Percentiles rank a stretch among this genome's conserved stretches.
These are phyloP conservation scores for Theristicus caerulescens DNA, from an alignment of 2,113 vertebrate genomes.

Conservation along the genomic window DNA sequence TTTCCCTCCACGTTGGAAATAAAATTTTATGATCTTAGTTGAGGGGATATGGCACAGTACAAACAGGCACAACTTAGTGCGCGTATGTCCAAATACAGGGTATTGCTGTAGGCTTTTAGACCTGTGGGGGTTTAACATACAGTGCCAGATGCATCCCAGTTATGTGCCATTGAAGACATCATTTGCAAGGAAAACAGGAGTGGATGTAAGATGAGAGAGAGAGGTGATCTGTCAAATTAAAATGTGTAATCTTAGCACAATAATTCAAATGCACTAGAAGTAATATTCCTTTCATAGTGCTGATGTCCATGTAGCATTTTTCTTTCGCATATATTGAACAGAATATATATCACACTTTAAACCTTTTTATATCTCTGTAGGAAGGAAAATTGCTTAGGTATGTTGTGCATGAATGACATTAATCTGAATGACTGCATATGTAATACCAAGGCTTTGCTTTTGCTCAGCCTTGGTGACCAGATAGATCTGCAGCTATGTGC, in stretches of 20 bases:
- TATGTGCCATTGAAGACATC: neutral
- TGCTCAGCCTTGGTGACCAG: neutral
- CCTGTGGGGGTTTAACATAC: neutral
- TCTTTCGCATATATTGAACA: neutral
- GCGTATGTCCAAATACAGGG: neutral
- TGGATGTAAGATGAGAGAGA: neutral
- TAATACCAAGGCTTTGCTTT: neutral
- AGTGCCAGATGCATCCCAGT: neutral
- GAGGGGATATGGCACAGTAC: neutral
- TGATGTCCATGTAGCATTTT: neutral
- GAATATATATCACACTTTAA: neutral
- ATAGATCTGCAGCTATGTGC: neutral
- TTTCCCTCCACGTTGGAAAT: neutral
- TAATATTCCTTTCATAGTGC: neutral
- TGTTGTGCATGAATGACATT: neutral
- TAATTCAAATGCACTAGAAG: neutral
- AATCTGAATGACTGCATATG: neutral
- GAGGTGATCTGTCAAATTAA: neutral
- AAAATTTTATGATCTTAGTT: neutral
- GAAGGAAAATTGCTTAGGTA: neutral
- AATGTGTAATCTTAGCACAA: neutral
- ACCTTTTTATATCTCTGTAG: neutral
- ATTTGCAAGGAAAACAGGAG: neutral
- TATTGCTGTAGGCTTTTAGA: neutral
- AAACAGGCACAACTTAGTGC: neutral